A percentile compares a stretch with the other conserved stretches of the same genome.
phyloP scores from a whole-genome alignment of 2,113 vertebrate genomes.

The Trochalopteron elliotii region DNA sequence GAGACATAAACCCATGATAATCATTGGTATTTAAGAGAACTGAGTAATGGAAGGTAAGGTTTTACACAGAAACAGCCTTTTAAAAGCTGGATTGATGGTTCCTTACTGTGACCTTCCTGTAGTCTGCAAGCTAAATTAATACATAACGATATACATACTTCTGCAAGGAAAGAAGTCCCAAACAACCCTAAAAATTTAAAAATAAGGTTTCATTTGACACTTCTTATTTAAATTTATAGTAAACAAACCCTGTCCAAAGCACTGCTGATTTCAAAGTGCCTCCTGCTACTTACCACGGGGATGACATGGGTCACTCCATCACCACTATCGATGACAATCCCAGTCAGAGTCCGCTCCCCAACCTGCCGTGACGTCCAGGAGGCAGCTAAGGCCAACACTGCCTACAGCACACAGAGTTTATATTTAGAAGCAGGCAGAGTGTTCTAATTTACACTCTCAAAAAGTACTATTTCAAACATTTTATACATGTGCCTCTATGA shows the following conservation, averaged over 20 bases:
- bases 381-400: conserved; percentile 85
- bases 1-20: not conserved
- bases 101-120: not conserved
- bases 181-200: not conserved
- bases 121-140: not conserved
- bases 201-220: not conserved
- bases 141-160: not conserved
- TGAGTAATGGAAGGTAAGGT: not conserved
- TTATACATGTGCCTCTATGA: rapidly evolving
- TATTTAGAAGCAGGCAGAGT: not conserved
- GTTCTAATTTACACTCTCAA: not conserved
- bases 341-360: conserved; percentile 84
- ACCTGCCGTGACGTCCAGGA: conserved; percentile 89
- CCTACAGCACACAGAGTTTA: conserved; percentile 63
- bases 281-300: conserved; percentile 79
- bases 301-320: conserved; percentile 89
- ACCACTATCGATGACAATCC: conserved; percentile 85
- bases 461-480: not conserved
- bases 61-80: not conserved
- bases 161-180: not conserved
- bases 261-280: not conserved
- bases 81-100: not conserved
- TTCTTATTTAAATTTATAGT: not conserved
- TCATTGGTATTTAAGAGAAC: not conserved
- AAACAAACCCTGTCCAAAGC: not conserved